Percentiles rank a stretch among this genome's conserved stretches.
phyloP scores from a whole-genome alignment of 1,140 invertebrate species.

The Panagrolaimus sp. region DNA sequence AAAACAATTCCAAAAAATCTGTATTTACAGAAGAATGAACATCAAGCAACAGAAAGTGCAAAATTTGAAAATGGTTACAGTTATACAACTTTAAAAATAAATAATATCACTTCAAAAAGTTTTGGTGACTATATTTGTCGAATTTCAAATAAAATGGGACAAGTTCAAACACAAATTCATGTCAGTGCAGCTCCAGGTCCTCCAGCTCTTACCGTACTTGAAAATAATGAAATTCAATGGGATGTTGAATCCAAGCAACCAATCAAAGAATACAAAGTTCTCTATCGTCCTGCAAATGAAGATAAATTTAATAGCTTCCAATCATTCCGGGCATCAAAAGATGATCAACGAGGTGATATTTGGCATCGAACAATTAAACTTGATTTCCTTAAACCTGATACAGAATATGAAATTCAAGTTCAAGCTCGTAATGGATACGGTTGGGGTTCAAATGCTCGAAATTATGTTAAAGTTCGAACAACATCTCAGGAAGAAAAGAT shows the following conservation, averaged over 20 bases:
- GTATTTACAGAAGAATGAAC: not conserved
- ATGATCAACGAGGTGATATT: constrained; percentile 13
- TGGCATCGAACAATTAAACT: not conserved
- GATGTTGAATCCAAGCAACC: constrained; percentile 3
- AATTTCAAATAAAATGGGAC: not conserved
- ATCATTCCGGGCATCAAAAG: not conserved
- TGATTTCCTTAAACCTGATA: constrained; percentile 1
- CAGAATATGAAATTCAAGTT: constrained; percentile 13
- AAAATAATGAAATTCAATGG: not conserved
- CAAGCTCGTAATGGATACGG: not conserved
- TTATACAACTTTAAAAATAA: not conserved
- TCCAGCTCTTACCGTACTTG: not conserved
- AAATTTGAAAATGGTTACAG: constrained; percentile 6
- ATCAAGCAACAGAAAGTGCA: not conserved
- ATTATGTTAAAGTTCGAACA: not conserved
- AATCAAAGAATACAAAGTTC: constrained; percentile 7
- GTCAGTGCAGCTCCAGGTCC: not conserved
- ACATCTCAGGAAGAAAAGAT: too few species aligned
- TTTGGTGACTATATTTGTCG: constrained; percentile 8
- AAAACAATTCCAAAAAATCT: not conserved
- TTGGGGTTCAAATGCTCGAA: not conserved
- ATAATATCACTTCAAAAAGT: not conserved
- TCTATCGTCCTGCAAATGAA: not conserved
- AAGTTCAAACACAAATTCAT: not conserved
- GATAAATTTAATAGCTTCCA: not conserved